These are phyloP conservation scores for Cyaniris semiargus DNA, from an alignment of 2,888 invertebrate species.

Conservation along the genomic window DNA sequence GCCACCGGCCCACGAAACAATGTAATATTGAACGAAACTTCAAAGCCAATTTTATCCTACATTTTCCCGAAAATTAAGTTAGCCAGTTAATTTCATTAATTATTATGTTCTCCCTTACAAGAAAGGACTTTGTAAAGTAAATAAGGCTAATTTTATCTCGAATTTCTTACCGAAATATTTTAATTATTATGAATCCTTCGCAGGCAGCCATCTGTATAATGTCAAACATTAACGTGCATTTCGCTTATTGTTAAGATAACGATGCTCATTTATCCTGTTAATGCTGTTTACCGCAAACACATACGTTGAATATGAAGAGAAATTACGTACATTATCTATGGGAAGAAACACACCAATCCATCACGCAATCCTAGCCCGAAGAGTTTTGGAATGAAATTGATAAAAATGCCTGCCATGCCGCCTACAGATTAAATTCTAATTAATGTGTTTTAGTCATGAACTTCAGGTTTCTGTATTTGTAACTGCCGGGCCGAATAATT, in stretches of 20 bases:
- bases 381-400: not conserved
- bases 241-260: constrained; percentile 27
- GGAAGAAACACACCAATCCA: not conserved
- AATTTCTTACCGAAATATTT: constrained; percentile 7
- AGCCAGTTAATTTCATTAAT: constrained; percentile 14
- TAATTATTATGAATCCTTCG: constrained; percentile 8
- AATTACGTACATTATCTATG: constrained; percentile 9
- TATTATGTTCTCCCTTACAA: not conserved
- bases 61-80: constrained; percentile 10
- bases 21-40: constrained; percentile 8
- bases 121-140: not conserved
- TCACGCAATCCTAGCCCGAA: constrained; percentile 6
- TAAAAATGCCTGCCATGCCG: not conserved
- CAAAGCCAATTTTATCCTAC: constrained; percentile 5
- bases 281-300: constrained; percentile 15
- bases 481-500: no score
- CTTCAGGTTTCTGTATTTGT: no score
- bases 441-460: no score
- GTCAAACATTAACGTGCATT: constrained; percentile 23
- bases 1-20: not conserved
- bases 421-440: not conserved
- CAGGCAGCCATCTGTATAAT: constrained; percentile 9
- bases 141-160: not conserved
- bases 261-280: constrained; percentile 16
- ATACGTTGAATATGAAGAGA: constrained; percentile 5